Evolutionary conservation across 2,113 vertebrate genomes (phyloP).

Genomic region (Drymodes brunneopygia): DNA sequence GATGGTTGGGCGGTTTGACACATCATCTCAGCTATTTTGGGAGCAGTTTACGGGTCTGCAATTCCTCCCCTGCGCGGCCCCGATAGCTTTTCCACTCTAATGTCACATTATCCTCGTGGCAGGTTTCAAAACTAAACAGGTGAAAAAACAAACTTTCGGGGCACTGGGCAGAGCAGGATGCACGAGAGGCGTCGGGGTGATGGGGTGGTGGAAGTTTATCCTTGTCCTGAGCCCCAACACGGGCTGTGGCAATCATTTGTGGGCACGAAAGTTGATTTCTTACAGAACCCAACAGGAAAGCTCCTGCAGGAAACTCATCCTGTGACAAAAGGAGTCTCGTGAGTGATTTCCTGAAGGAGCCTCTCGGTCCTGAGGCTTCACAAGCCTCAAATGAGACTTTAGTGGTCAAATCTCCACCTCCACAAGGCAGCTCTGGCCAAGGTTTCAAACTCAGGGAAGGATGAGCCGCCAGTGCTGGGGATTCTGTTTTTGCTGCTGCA

Average conservation of each 20-base stretch:
- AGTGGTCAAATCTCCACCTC: background rate
- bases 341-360: background rate
- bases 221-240: background rate
- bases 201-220: background rate
- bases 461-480: background rate
- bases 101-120: conserved; percentile 55
- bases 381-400: background rate
- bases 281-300: background rate
- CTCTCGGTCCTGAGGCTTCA: background rate
- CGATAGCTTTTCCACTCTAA: conserved; percentile 60
- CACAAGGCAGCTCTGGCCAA: background rate
- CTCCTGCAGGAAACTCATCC: background rate
- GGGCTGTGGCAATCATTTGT: background rate
- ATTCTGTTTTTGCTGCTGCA: fast-evolving
- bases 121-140: conserved; percentile 61
- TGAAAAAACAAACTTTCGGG: conserved; percentile 61
- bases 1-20: conserved; percentile 60
- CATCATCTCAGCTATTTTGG: conserved; percentile 65
- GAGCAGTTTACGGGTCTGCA: conserved; percentile 63
- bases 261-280: background rate
- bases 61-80: conserved; percentile 55
- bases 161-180: background rate
- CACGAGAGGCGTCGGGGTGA: background rate
- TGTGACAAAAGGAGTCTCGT: background rate
- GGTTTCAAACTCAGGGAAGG: background rate